Conservation (phyloP, 2,797 vertebrate species). For the Basileuterus tristriatus region DNA sequence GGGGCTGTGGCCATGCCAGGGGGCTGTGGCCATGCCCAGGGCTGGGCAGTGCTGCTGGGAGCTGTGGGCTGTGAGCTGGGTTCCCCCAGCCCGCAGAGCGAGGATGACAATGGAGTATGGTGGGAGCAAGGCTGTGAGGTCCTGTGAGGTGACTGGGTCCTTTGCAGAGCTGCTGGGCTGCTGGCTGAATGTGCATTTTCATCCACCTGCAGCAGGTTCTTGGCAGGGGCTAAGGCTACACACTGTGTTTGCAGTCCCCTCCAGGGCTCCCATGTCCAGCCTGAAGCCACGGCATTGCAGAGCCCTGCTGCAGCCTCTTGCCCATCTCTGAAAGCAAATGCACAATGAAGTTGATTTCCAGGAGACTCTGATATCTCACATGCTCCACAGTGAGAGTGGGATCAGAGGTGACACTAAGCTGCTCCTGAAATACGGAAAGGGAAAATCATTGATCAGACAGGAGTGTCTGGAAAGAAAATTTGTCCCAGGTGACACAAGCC, state of each 20-base stretch:
- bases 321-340: not conserved
- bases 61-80: not conserved
- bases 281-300: not conserved
- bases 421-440: not conserved
- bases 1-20: no score
- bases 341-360: not conserved
- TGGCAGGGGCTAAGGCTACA: not conserved
- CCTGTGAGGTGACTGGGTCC: fast-evolving
- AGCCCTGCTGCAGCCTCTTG: fast-evolving
- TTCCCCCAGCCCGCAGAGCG: fast-evolving
- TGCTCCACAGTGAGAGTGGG: not conserved
- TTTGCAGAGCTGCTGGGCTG: not conserved
- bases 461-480: not conserved
- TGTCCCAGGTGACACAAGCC: not conserved
- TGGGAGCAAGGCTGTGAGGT: not conserved
- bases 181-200: not conserved
- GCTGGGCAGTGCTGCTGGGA: fast-evolving
- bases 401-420: not conserved
- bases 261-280: not conserved
- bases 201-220: not conserved
- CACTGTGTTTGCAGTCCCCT: not conserved
- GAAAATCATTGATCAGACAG: not conserved
- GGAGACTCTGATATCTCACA: not conserved
- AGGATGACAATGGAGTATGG: not conserved
- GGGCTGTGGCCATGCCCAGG: no score